Evolutionary conservation across 2,113 vertebrate species (phyloP).

Genomic region (Tragelaphus imberbis): DNA sequence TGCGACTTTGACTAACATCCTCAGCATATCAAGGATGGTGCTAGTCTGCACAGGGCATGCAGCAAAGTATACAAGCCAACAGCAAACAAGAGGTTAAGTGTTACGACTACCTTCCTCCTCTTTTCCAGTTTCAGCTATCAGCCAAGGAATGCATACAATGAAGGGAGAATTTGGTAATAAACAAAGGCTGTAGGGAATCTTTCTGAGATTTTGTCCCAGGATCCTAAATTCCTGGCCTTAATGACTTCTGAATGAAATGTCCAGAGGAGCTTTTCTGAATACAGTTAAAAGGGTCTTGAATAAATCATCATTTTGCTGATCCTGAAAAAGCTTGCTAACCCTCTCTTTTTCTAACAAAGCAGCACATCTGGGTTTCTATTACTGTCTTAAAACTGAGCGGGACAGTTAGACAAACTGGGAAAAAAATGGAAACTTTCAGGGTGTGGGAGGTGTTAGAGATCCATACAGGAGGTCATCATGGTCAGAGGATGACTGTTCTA

Average conservation of each 20-base stretch:
- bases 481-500: background rate
- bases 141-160: background rate
- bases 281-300: background rate
- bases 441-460: background rate
- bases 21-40: background rate
- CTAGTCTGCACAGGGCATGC: background rate
- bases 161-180: background rate
- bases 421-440: background rate
- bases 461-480: background rate
- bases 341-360: background rate
- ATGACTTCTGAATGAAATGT: background rate
- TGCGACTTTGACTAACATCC: background rate
- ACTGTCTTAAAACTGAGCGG: background rate
- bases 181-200: background rate
- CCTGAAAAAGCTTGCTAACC: background rate
- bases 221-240: background rate
- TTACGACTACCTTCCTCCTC: background rate
- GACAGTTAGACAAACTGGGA: background rate
- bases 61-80: background rate
- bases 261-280: background rate
- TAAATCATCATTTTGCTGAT: background rate
- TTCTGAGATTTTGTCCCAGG: background rate
- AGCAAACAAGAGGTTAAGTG: background rate
- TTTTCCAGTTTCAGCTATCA: background rate
- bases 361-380: background rate